Base-by-base conservation (phyloP, 2,113 vertebrate species). In the Toxotes chatareus region DNA sequence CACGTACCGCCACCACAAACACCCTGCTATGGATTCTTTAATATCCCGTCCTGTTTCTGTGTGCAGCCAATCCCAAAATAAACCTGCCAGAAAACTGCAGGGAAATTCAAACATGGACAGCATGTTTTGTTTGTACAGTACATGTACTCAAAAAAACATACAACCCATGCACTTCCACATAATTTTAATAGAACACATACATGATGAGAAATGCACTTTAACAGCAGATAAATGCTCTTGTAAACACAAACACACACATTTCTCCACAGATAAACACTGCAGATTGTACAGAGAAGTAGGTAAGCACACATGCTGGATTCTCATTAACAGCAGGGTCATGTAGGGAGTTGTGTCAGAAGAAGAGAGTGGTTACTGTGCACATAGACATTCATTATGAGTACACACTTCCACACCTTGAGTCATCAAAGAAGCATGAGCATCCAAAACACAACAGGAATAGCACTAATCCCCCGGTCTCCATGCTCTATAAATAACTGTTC, bases 401-500 rank as follows among this genome's bases (percentile, higher is more conserved):
- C 46, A 80, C 62, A 64, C 55, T 68, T 73, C 59, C 49, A 21
- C 65, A 86, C 79, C 75, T 80, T 82, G 64, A 86, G 84, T 72
- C 80, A 84, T 86, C 75, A 82, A 73, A 87, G 59, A 64, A 78
- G 55, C 44, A 59, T n/a, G 71, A 79, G 75, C 69, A 75, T 86
- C 75, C 69, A 55, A 88, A 86, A 86, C 74, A 80, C 81, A 73
- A 83, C 82, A 83, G 86, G 87, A 91, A 76, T 46, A 57, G 76
- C 76, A 4, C 65, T 83, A 82, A 89, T 86, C 84, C 88, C 79
- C 76, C 27, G 77, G 82, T 88, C 73, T 79, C 75, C 61, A 31
- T 46, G 60, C 44, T 83, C 90, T 85, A 88, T 84, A 91, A 91
- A 91, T 90, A 91, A 86, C 79, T 79, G 69, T 65, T 75, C 79